Conservation (phyloP, 2,888 invertebrate species). For the Nymphalis urticae region DNA sequence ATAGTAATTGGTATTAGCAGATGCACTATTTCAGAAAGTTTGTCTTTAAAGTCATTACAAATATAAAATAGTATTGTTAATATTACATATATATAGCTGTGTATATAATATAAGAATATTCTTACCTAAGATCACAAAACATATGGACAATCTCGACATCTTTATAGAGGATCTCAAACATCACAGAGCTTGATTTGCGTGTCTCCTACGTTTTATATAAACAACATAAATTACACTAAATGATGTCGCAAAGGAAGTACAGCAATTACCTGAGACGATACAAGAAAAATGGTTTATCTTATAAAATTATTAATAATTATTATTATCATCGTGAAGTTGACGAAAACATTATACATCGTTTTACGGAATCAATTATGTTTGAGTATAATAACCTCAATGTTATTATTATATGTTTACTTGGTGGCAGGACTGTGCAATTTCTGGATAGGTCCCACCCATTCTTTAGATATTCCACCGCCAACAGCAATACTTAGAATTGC, state of each 20-base stretch:
- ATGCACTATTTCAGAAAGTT: no score
- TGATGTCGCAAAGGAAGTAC: slow-evolving; percentile 69
- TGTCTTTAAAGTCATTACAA: no score
- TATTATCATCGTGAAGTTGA: slow-evolving; percentile 15
- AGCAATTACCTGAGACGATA: slow-evolving; percentile 56
- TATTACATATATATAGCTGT: not conserved
- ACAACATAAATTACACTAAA: slow-evolving; percentile 72
- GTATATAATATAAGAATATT: slow-evolving; percentile 8
- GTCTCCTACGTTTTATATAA: slow-evolving; percentile 68
- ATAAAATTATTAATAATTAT: slow-evolving; percentile 19
- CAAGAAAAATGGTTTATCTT: slow-evolving; percentile 31
- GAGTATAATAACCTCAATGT: not conserved
- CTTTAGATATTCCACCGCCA: no score
- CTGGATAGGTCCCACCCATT: no score
- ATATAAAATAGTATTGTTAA: no score
- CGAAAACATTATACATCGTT: not conserved
- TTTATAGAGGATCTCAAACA: slow-evolving; percentile 47
- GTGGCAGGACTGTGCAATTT: no score
- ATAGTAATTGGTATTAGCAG: no score
- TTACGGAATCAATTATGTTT: not conserved
- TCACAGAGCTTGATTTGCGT: slow-evolving; percentile 55
- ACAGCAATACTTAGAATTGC: no score
- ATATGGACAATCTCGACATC: slow-evolving; percentile 53
- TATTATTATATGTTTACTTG: no score
- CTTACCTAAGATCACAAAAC: slow-evolving; percentile 61